phyloP scores from a whole-genome alignment of 1,140 invertebrate genomes.

The Pantala flavescens region DNA sequence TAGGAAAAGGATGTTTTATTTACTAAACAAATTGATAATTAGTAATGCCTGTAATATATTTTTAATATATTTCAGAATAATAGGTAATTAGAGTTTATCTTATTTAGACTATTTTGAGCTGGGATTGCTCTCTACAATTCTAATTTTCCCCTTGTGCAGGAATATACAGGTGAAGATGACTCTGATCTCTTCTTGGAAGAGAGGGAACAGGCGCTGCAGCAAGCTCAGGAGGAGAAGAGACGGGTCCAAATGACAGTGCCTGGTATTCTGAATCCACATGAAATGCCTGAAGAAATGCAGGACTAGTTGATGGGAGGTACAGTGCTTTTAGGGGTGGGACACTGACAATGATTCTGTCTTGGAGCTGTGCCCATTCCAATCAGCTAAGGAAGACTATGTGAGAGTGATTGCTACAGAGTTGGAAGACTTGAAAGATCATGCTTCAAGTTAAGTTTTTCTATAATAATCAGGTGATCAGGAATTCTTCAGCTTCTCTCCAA shows the following conservation, averaged over 20 bases:
- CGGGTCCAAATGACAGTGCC: slow-evolving; percentile 87
- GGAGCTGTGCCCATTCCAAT: background rate
- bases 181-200: slow-evolving; percentile 95
- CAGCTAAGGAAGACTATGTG: background rate
- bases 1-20: background rate
- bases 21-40: no score
- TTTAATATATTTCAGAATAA: no score
- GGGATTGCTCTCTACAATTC: no score
- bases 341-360: background rate
- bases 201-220: slow-evolving; percentile 71
- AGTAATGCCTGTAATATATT: no score
- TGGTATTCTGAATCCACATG: slow-evolving; percentile 93
- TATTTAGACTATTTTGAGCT: no score
- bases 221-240: slow-evolving; percentile 89
- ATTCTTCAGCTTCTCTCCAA: slow-evolving; percentile 1
- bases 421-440: background rate
- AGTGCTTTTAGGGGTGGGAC: background rate
- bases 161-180: slow-evolving; percentile 96
- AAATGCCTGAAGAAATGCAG: slow-evolving; percentile 97
- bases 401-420: background rate
- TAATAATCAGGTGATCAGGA: background rate
- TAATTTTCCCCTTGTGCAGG: slow-evolving; percentile 44
- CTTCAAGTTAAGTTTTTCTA: background rate
- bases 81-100: no score
- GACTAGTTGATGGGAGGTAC: slow-evolving; percentile 45